These are phyloP conservation scores for Tetragonisca angustula DNA, from an alignment of 2,888 invertebrate genomes.

Conservation along the genomic window DNA sequence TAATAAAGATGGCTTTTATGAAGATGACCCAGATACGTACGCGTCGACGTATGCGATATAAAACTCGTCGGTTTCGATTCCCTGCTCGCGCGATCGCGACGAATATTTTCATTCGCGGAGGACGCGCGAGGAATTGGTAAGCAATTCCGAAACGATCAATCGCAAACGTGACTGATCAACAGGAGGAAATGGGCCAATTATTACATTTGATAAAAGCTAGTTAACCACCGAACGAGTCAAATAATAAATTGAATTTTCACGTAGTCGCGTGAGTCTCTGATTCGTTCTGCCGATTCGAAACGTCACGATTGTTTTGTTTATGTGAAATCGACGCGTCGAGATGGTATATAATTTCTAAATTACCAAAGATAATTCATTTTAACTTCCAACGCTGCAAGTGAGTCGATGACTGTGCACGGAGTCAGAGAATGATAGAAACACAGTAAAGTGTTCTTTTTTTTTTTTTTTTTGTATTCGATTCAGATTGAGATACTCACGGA, in stretches of 20 bases:
- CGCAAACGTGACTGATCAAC: not conserved
- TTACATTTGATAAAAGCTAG: not conserved
- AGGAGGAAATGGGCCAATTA: not conserved
- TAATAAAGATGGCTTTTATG: slow-evolving; percentile 34
- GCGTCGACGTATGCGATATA: not conserved
- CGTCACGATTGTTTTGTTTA: not conserved
- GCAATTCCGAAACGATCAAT: slow-evolving; percentile 16
- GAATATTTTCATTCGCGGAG: not conserved
- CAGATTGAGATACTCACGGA: not conserved
- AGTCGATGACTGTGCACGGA: too few relatives aligned
- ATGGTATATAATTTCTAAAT: not conserved
- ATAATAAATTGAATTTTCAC: slow-evolving; percentile 18
- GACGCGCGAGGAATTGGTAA: not conserved
- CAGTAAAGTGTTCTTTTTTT: too few relatives aligned
- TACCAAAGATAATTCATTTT: too few relatives aligned
- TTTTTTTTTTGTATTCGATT: not conserved
- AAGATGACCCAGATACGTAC: slow-evolving; percentile 54
- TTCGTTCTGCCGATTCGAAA: too few relatives aligned
- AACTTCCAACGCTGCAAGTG: too few relatives aligned
- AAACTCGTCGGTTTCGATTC: slow-evolving; percentile 1
- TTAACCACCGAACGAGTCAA: not conserved
- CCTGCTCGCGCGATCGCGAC: not conserved
- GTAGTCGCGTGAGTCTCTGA: not conserved
- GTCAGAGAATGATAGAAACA: not conserved
- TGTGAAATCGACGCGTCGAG: not conserved